Evolutionary conservation across 2,113 vertebrate genomes (phyloP), one percentile per base, ranked within the genome.

Genomic region (Sinocyclocheilus rhinocerous): DNA sequence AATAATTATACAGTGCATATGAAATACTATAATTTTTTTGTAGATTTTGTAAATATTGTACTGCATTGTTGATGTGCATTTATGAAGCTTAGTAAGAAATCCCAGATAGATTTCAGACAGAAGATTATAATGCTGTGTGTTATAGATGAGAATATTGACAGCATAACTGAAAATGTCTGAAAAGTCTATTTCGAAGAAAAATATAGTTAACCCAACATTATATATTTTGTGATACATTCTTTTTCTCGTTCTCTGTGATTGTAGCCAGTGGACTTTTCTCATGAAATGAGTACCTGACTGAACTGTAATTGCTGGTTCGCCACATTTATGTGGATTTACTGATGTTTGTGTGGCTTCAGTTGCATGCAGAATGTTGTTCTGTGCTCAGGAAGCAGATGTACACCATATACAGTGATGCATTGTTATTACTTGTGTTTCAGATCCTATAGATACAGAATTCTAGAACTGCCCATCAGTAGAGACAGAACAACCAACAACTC

Each of bases 401-500:
- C 18, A 73, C 22, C 20, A 24, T 2, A 39, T 70, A 39, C 39
- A 45, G 39, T 73, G 36, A 42, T 45, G 36, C 4, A 11, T 73
- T 73, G 36, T 39, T 72, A 4, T 39, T 39, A 1, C 45, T 73
- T 45, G 39, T 73, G 39, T 75, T 75, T 75, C 72, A 75, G 39
- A 75, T 24, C 67, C 33, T 22, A 18, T 45, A 75, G 39, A 45
- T 5, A n/a, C 11, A 45, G 20, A 45, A 45, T 24, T n/a, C 36
- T 42, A n/a, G 9, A 73, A 39, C 10, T n/a, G 22, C 72, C 72
- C 12, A 45, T n/a, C 20, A 42, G 39, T 22, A 75, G 39, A 75
- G 57, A 63, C 36, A 45, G 52, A 81, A 45, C 33, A 81, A 45
- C 4, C n/a, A 81, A 26, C 36, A 81, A 26, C 13, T 63, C 78